phyloP scores from a whole-genome alignment of 2,113 vertebrate species.

The Cheilinus undulatus region DNA sequence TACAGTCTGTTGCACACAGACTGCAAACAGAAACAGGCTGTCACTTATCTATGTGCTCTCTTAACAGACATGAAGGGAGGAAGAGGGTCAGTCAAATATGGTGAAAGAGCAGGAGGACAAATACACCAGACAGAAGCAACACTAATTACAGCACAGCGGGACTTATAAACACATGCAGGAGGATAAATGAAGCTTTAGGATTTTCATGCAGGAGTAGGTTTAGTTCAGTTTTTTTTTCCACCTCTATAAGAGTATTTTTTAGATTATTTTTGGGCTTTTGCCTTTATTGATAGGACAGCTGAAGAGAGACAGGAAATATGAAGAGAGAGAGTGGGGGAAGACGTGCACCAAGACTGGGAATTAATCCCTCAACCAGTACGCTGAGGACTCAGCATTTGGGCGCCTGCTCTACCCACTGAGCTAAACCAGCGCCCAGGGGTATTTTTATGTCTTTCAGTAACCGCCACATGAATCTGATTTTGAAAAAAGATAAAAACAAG shows the following conservation, averaged over 20 bases:
- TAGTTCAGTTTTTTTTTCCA: background rate
- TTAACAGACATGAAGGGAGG: background rate
- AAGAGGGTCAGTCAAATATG: background rate
- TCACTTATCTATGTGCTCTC: conserved; percentile 8
- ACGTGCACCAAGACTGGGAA: too few species aligned
- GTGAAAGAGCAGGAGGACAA: conserved; percentile 19
- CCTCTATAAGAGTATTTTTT: background rate
- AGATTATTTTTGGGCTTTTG: too few species aligned
- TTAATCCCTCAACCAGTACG: too few species aligned
- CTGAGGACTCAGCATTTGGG: too few species aligned
- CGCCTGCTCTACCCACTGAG: too few species aligned
- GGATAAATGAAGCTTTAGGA: too few species aligned
- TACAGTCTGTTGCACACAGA: conserved; percentile 3
- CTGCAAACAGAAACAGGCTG: conserved; percentile 26
- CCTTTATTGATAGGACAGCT: too few species aligned
- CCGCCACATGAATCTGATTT: background rate
- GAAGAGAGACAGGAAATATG: too few species aligned
- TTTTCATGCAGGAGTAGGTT: background rate
- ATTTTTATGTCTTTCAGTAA: background rate
- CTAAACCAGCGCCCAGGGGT: too few species aligned
- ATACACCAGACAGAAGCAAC: background rate
- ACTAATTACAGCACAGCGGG: background rate
- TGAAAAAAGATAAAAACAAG: conserved; percentile 16
- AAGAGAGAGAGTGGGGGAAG: too few species aligned
- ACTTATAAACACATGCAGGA: background rate